These are phyloP conservation scores for Dusona sp. DNA, from an alignment of 2,888 invertebrate species.

Conservation along the genomic window DNA sequence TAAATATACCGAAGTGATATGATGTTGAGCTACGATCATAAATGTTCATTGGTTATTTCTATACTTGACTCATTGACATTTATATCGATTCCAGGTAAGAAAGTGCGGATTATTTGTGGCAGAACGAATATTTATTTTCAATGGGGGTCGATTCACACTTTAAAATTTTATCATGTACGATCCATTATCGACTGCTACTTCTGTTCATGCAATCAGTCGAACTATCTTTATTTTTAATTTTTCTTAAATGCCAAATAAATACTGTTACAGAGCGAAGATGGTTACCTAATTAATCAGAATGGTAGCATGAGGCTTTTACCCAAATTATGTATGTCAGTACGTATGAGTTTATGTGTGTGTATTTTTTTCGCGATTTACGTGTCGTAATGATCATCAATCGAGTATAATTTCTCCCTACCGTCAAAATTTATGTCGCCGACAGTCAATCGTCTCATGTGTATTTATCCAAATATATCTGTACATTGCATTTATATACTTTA, in stretches of 20 bases:
- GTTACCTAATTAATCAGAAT: neutral
- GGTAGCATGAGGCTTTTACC: too few relatives aligned
- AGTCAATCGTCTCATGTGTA: too few relatives aligned
- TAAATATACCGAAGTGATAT: neutral
- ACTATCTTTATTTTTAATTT: neutral
- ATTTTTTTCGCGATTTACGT: too few relatives aligned
- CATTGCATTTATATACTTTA: too few relatives aligned
- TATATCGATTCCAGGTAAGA: neutral
- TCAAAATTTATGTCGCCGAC: too few relatives aligned
- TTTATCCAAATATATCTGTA: too few relatives aligned
- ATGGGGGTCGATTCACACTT: neutral
- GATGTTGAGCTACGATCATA: slow-evolving; percentile 14
- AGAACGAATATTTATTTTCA: neutral
- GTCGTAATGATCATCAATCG: too few relatives aligned
- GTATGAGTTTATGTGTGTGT: too few relatives aligned
- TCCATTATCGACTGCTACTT: neutral
- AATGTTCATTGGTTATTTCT: slow-evolving; percentile 51
- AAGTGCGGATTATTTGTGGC: slow-evolving; percentile 5
- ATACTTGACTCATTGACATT: slow-evolving; percentile 31
- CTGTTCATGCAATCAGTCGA: neutral
- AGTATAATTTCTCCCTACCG: too few relatives aligned
- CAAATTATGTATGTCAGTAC: too few relatives aligned
- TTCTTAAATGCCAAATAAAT: neutral
- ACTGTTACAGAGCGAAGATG: neutral
- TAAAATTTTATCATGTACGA: neutral